Conservation (phyloP, 2,113 vertebrate species). For the Orthonyx spaldingii region DNA sequence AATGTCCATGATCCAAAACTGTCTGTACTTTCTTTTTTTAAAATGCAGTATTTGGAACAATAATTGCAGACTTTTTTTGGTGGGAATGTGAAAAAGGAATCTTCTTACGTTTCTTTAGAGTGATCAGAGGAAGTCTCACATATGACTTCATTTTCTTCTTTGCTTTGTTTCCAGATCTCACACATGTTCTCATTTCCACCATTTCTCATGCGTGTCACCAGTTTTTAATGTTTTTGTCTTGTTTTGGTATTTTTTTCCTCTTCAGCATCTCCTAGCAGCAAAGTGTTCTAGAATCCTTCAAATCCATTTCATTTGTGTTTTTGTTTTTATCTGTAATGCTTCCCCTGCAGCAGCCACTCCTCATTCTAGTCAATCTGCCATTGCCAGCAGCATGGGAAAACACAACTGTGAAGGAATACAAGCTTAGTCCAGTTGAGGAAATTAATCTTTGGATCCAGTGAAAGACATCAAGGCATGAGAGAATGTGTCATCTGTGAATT, state of each 20-base stretch:
- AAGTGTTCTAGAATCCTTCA: slow-evolving; percentile 21
- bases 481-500: slow-evolving; percentile 51
- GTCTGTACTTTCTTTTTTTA: not conserved
- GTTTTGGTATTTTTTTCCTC: not conserved
- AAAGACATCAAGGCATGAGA: slow-evolving; percentile 52
- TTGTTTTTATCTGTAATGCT: slow-evolving; percentile 56
- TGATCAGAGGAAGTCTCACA: not conserved
- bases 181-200: not conserved
- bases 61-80: not conserved
- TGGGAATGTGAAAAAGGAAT: not conserved
- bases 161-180: not conserved
- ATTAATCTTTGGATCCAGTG: slow-evolving; percentile 56
- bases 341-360: slow-evolving; percentile 61
- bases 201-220: not conserved
- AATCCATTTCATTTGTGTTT: slow-evolving; percentile 22
- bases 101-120: not conserved
- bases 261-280: not conserved
- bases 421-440: slow-evolving; percentile 54
- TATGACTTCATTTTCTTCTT: not conserved
- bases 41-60: not conserved
- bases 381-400: slow-evolving; percentile 62
- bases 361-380: slow-evolving; percentile 36
- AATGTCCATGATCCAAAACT: not conserved
- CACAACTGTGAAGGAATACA: slow-evolving; percentile 48
- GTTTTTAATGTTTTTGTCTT: not conserved